Evolutionary conservation across 2,113 vertebrate species (phyloP).

Genomic region (Morone saxatilis): DNA sequence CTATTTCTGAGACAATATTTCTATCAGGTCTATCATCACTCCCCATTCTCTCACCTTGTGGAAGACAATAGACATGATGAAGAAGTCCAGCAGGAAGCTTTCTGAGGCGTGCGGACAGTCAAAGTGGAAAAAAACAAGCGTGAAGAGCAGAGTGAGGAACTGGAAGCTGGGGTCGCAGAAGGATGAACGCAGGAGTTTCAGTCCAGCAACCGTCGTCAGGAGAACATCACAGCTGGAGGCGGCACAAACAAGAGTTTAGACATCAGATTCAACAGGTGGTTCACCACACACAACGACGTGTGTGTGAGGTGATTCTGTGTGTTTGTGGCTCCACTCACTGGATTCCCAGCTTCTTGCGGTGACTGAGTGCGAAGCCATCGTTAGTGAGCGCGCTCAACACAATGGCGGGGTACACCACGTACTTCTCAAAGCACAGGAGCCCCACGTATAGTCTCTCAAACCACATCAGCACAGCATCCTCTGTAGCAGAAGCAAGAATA

Average conservation of each 20-base stretch:
- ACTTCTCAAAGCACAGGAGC: constrained; percentile 97
- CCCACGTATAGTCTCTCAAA: constrained; percentile 97
- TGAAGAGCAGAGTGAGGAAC: constrained; percentile 93
- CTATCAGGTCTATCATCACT: not conserved
- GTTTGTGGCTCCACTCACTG: constrained; percentile 88
- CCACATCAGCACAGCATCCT: constrained; percentile 96
- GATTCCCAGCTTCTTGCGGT: constrained; percentile 92
- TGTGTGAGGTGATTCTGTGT: not conserved
- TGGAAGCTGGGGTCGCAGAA: constrained; percentile 96
- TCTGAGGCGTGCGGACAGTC: constrained; percentile 94
- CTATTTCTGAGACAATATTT: not conserved
- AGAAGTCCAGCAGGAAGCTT: constrained; percentile 97
- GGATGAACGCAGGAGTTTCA: constrained; percentile 95
- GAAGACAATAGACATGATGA: constrained; percentile 95
- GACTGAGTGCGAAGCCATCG: constrained; percentile 94
- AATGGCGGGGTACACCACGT: constrained; percentile 95
- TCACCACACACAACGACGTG: not conserved
- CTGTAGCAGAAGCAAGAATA: constrained; percentile 73
- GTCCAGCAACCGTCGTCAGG: constrained; percentile 92
- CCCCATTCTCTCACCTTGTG: constrained; percentile 89
- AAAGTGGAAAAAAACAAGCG: constrained; percentile 95
- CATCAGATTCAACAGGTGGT: not conserved
- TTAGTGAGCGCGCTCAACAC: constrained; percentile 96
- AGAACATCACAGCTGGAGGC: constrained; percentile 92
- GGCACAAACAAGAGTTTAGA: constrained; percentile 46